Evolutionary conservation across 1,140 invertebrate genomes (phyloP), one percentile per base, ranked within the genome.

Genomic region (Trichoplusia ni): DNA sequence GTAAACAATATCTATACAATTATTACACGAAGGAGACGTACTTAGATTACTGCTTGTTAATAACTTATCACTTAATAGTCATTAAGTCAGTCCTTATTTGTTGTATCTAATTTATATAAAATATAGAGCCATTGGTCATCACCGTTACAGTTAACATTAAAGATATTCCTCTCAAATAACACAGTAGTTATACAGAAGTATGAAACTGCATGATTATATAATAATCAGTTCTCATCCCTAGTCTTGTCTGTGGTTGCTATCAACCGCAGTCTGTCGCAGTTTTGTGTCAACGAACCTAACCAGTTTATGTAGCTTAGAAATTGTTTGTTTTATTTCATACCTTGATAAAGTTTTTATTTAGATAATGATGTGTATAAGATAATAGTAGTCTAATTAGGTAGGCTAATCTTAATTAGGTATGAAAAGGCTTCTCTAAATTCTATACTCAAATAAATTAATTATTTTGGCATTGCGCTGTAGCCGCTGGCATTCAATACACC

Each of bases 211-310:
- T 56, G 19, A 56, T 38, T 27, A 38, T 14, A 27, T 56, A 56
- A 40, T 40, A 38, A 40, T 38, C 51, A 7, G 37, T 33, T 58
- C 37, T 16, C 44, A 44, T 42, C 37, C 38, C 47, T 4, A 21
- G 47, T 51, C 44, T 49, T 51, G 23, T 14, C 29, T 64, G 62
- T 31, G 62, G 62, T 64, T 46, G 8, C 29, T 38, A 18, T 35
- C 37, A 23, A 61, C 79, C 71, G 76, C 72, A 75, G 67, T 69
- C 63, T 64, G 64, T 60, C 19, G 63, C 64, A 69, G 69, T 67
- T 67, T 68, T 68, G 70, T 73, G 81, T 75, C 82, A 81, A 81
- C 77, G 82, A 82, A 82, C 82, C 71, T 64, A 74, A 81, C 79
- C 75, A 74, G 82, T 85, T 84, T 82, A 72, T 69, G 61, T 70